Conservation (phyloP, 2,797 vertebrate species). For the Argyrosomus regius region DNA sequence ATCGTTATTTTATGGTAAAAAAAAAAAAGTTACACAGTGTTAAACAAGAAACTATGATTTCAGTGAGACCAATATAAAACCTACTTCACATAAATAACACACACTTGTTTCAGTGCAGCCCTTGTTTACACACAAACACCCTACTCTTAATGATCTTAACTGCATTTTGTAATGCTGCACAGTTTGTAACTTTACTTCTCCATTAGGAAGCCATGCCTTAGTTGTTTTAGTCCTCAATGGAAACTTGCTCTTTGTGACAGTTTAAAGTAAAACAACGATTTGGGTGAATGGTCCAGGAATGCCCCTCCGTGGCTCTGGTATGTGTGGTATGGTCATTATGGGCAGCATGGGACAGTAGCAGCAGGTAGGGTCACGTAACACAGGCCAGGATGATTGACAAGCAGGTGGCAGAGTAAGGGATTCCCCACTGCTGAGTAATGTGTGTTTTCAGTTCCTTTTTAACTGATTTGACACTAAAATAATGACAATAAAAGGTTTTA, state of each 20-base stretch:
- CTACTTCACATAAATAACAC: too few species aligned
- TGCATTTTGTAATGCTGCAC: slow-evolving; percentile 4
- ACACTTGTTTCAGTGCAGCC: too few species aligned
- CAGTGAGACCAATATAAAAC: too few species aligned
- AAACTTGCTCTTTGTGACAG: slow-evolving; percentile 57
- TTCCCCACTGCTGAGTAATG: slow-evolving; percentile 54
- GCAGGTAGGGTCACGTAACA: slow-evolving; percentile 72
- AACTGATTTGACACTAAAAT: background rate
- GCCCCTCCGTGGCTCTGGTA: slow-evolving; percentile 68
- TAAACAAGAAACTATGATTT: too few species aligned
- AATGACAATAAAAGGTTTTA: background rate
- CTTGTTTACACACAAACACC: background rate
- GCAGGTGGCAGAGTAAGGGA: slow-evolving; percentile 71
- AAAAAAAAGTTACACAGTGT: too few species aligned
- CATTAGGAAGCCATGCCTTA: slow-evolving; percentile 35
- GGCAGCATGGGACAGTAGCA: slow-evolving; percentile 66
- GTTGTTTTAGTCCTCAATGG: slow-evolving; percentile 48
- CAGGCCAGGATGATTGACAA: slow-evolving; percentile 72
- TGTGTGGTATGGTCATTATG: slow-evolving; percentile 77
- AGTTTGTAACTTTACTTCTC: slow-evolving; percentile 25
- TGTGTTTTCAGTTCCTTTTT: slow-evolving; percentile 33
- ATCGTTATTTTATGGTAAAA: too few species aligned
- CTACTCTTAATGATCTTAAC: background rate
- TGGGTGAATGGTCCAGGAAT: slow-evolving; percentile 67
- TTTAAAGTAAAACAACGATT: slow-evolving; percentile 48